phyloP scores from a whole-genome alignment of 2,797 vertebrate species.

The Capromys pilorides region DNA sequence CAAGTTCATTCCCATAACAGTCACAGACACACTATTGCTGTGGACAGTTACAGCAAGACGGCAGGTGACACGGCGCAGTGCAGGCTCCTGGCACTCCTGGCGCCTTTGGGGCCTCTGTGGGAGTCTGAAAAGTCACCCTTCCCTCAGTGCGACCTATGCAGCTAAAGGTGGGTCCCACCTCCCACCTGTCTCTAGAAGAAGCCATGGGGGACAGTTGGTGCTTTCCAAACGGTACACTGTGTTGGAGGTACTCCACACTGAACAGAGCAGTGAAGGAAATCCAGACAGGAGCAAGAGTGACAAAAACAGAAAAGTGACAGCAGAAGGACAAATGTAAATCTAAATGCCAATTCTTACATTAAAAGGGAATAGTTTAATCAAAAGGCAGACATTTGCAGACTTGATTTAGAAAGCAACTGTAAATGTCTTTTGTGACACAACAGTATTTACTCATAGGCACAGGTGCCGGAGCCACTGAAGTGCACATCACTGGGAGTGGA shows the following conservation, averaged over 20 bases:
- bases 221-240: background rate
- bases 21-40: background rate
- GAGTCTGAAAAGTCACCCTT: background rate
- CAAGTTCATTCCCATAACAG: background rate
- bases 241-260: background rate
- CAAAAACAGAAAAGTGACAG: background rate
- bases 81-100: background rate
- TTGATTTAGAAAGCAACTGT: background rate
- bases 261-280: background rate
- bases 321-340: background rate
- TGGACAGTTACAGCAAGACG: background rate
- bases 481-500: background rate
- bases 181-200: background rate
- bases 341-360: background rate
- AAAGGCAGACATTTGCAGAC: background rate
- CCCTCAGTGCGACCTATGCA: background rate
- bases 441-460: background rate
- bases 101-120: rapidly evolving
- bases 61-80: background rate
- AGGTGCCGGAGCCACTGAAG: background rate
- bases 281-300: background rate
- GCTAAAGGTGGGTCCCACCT: background rate
- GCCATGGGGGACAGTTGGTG: background rate
- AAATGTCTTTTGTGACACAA: background rate
- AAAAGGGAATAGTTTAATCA: background rate